Evolutionary conservation across 2,888 invertebrate species (phyloP).

Genomic region (Tetheella fluctuosa): DNA sequence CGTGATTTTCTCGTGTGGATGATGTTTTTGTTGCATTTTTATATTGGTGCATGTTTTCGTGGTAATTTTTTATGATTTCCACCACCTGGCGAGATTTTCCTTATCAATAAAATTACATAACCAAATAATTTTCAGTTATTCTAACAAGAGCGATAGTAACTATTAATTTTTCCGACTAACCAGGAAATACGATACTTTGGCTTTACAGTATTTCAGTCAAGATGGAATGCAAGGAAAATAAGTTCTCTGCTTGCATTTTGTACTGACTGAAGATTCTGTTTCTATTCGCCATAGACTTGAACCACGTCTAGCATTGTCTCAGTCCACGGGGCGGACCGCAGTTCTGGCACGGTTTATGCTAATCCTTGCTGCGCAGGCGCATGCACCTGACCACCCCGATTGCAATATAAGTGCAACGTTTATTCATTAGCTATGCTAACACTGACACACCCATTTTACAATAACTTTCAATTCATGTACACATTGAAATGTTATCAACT

Average conservation of each 20-base stretch:
- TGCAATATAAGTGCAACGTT: slow-evolving; percentile 30
- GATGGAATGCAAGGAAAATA: not conserved
- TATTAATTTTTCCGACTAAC: too few relatives aligned
- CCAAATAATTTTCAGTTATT: not conserved
- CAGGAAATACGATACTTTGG: too few relatives aligned
- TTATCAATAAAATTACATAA: not conserved
- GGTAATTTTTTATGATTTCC: not conserved
- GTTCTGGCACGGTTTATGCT: slow-evolving; percentile 70
- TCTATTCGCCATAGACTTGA: slow-evolving; percentile 34
- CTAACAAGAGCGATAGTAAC: not conserved
- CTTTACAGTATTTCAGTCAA: not conserved
- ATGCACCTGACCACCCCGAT: slow-evolving; percentile 62
- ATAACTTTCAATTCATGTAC: slow-evolving; percentile 22
- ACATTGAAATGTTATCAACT: not conserved
- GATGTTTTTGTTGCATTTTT: slow-evolving; percentile 37
- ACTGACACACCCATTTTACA: slow-evolving; percentile 36
- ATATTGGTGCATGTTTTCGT: not conserved
- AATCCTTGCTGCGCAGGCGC: slow-evolving; percentile 48
- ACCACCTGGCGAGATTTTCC: not conserved
- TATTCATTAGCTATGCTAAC: slow-evolving; percentile 47
- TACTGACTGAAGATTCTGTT: not conserved
- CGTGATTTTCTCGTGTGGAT: slow-evolving; percentile 49
- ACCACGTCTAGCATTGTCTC: slow-evolving; percentile 32
- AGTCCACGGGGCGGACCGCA: slow-evolving; percentile 48
- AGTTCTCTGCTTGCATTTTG: not conserved